These are phyloP conservation scores for Silurus aristotelis DNA, from an alignment of 2,797 vertebrate genomes.

Conservation along the genomic window DNA sequence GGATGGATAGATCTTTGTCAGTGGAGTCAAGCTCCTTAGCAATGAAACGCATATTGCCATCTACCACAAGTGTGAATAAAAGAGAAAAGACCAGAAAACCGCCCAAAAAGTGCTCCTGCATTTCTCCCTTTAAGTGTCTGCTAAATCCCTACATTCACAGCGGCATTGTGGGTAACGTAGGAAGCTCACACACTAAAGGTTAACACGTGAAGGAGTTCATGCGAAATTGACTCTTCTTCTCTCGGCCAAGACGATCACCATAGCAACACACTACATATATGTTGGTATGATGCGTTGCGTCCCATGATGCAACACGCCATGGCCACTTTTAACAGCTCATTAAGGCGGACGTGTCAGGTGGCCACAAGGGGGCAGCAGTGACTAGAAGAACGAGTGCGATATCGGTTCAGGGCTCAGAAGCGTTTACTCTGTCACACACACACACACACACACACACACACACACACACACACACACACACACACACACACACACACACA, in stretches of 20 bases:
- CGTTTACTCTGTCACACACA: no score
- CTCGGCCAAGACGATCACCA: constrained; percentile 72
- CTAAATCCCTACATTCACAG: neutral
- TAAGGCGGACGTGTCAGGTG: no score
- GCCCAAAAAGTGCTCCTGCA: neutral
- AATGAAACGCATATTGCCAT: no score
- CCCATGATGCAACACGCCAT: constrained; percentile 46
- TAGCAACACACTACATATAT: constrained; percentile 81
- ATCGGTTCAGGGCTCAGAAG: no score
- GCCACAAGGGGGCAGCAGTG: constrained; percentile 68
- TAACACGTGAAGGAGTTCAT: neutral
- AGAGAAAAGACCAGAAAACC: no score
- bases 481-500: no score
- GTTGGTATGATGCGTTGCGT: constrained; percentile 73
- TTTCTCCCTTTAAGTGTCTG: neutral
- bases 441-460: no score
- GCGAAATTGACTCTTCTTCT: neutral
- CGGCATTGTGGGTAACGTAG: neutral
- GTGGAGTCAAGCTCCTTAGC: no score
- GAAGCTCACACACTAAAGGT: neutral
- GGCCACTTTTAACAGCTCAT: constrained; percentile 47
- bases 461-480: no score
- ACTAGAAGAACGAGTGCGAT: constrained; percentile 41
- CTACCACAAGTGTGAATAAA: no score
- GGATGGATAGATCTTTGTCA: no score